These are phyloP conservation scores for Ptychobarbus kaznakovi DNA, from an alignment of 2,797 vertebrate genomes.

Conservation along the genomic window DNA sequence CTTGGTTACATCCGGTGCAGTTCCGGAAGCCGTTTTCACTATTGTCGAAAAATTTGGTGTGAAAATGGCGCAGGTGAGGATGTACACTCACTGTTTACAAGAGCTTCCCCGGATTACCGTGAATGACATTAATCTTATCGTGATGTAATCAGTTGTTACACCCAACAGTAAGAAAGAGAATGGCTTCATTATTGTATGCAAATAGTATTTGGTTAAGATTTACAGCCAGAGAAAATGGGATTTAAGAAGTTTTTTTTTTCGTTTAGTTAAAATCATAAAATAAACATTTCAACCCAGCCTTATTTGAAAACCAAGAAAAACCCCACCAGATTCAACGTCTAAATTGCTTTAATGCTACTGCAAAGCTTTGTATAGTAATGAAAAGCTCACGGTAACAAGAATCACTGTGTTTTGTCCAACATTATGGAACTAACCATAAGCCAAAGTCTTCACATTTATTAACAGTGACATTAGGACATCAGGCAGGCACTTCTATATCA, in stretches of 20 bases:
- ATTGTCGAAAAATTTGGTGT: too few species aligned
- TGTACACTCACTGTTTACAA: too few species aligned
- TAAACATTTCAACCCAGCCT: not conserved
- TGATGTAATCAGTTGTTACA: too few species aligned
- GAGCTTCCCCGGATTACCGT: too few species aligned
- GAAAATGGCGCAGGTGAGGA: too few species aligned
- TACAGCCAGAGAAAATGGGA: not conserved
- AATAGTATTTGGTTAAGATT: not conserved
- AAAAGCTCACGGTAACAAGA: slow-evolving; percentile 54
- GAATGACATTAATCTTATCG: too few species aligned
- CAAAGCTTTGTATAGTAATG: slow-evolving; percentile 60
- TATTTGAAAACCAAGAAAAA: not conserved
- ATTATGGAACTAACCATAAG: slow-evolving; percentile 41
- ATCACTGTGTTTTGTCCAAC: slow-evolving; percentile 45
- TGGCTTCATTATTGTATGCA: not conserved
- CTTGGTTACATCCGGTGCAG: too few species aligned
- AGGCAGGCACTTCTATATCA: slow-evolving; percentile 64
- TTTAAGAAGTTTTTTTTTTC: not conserved
- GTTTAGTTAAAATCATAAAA: not conserved
- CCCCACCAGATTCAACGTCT: not conserved
- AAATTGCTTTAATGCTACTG: slow-evolving; percentile 64
- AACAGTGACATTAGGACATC: slow-evolving; percentile 41
- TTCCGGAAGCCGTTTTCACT: too few species aligned
- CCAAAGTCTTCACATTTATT: slow-evolving; percentile 21
- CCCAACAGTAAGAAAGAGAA: too few species aligned